A percentile compares a stretch with the other conserved stretches of the same genome.
Evolutionary conservation across 2,888 invertebrate genomes (phyloP).

Genomic region (Buathra laborator): DNA sequence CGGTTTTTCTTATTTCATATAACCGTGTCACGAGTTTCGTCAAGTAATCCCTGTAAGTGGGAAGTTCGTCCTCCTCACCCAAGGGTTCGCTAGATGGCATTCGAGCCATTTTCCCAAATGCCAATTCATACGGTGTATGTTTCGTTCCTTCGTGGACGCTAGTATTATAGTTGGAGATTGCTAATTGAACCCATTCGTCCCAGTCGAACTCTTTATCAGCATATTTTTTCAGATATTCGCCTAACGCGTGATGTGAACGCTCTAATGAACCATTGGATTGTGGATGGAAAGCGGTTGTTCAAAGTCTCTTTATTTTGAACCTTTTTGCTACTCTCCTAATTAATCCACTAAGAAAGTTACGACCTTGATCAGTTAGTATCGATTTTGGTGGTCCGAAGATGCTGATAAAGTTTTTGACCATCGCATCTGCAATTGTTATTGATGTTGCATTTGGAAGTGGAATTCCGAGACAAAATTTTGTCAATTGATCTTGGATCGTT

Average conservation of each 20-base stretch:
- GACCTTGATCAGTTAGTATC: slow-evolving; percentile 42
- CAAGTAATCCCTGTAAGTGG: too few species aligned
- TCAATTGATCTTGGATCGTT: slow-evolving; percentile 32
- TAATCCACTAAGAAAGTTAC: slow-evolving; percentile 44
- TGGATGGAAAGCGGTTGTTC: background rate
- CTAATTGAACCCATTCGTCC: slow-evolving; percentile 35
- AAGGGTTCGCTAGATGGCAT: too few species aligned
- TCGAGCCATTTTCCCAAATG: too few species aligned
- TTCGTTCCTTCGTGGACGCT: background rate
- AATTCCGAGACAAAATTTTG: slow-evolving; percentile 30
- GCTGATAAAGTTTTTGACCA: slow-evolving; percentile 20
- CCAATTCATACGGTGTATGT: too few species aligned
- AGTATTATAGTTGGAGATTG: slow-evolving; percentile 24
- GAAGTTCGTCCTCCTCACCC: too few species aligned
- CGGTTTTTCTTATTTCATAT: too few species aligned
- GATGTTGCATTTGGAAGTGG: slow-evolving; percentile 23
- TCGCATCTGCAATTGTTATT: slow-evolving; percentile 1
- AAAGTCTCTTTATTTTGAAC: background rate
- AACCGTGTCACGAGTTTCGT: too few species aligned
- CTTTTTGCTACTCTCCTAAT: slow-evolving; percentile 21
- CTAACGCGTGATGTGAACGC: too few species aligned
- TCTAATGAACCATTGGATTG: too few species aligned
- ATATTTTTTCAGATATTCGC: slow-evolving; percentile 31
- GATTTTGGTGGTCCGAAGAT: slow-evolving; percentile 46
- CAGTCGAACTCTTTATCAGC: slow-evolving; percentile 29